phyloP scores from a whole-genome alignment of 2,797 vertebrate species.

The Anableps anableps region DNA sequence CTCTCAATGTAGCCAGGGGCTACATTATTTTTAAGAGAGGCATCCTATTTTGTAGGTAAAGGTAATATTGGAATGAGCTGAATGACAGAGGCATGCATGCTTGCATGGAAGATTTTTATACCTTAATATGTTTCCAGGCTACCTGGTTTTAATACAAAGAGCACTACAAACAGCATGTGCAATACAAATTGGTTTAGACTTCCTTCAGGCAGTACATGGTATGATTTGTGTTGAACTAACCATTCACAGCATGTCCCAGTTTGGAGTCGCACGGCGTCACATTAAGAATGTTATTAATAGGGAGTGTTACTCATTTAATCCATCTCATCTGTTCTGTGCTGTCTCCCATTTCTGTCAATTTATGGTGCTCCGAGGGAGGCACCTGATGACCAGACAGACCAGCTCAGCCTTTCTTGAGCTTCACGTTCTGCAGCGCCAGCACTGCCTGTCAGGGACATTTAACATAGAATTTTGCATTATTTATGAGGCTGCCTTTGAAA shows the following conservation, averaged over 20 bases:
- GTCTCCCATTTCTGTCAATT: slow-evolving; percentile 78
- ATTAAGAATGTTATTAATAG: slow-evolving; percentile 66
- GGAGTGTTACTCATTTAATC: slow-evolving; percentile 65
- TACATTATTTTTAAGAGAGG: not conserved
- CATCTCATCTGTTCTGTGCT: slow-evolving; percentile 71
- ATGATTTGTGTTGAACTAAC: slow-evolving; percentile 45
- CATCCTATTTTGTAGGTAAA: too few relatives aligned
- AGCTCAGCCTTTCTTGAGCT: slow-evolving; percentile 77
- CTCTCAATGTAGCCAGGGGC: not conserved
- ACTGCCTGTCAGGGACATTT: slow-evolving; percentile 80
- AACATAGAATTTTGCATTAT: slow-evolving; percentile 83
- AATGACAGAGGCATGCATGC: not conserved
- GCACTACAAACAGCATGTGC: not conserved
- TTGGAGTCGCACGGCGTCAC: slow-evolving; percentile 40
- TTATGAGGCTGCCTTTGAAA: slow-evolving; percentile 83
- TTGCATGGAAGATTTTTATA: slow-evolving; percentile 8
- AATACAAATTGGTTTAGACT: slow-evolving; percentile 6
- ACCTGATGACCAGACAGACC: slow-evolving; percentile 78
- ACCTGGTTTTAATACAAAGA: slow-evolving; percentile 20
- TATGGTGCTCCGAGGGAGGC: slow-evolving; percentile 76
- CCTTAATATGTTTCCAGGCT: slow-evolving; percentile 8
- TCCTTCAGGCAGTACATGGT: not conserved
- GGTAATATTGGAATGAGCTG: slow-evolving; percentile 9
- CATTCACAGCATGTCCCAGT: slow-evolving; percentile 47
- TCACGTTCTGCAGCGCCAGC: slow-evolving; percentile 80